Evolutionary conservation across 2,888 invertebrate genomes (phyloP).

Genomic region (Tipula confusa): DNA sequence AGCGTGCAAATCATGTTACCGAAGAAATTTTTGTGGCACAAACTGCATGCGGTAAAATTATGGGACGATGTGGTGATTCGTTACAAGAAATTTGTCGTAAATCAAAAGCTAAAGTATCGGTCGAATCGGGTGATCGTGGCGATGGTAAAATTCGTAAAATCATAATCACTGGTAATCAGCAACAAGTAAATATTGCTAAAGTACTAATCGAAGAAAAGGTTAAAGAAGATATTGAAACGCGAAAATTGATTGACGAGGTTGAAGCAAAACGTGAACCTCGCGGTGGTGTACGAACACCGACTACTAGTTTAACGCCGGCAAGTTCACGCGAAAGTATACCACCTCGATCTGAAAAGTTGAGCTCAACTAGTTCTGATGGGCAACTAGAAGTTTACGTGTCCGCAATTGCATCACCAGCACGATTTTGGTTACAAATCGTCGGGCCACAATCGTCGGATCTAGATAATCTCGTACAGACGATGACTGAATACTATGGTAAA

Average conservation of each 20-base stretch:
- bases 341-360: conserved; percentile 44
- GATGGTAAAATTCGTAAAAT: conserved; percentile 45
- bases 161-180: conserved; percentile 60
- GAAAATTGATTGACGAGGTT: conserved; percentile 49
- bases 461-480: conserved; percentile 71
- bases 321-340: conserved; percentile 42
- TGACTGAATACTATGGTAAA: conserved; percentile 75
- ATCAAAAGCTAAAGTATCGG: conserved; percentile 67
- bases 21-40: conserved; percentile 64
- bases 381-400: conserved; percentile 82
- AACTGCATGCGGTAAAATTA: conserved; percentile 65
- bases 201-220: conserved; percentile 68
- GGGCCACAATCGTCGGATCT: conserved; percentile 70
- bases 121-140: conserved; percentile 52
- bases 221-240: conserved; percentile 53
- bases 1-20: conserved; percentile 64
- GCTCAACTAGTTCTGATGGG: conserved; percentile 50
- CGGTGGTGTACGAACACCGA: conserved; percentile 47
- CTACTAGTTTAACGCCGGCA: conserved; percentile 47
- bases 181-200: conserved; percentile 70
- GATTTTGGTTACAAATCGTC: conserved; percentile 84
- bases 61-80: conserved; percentile 67
- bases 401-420: conserved; percentile 71
- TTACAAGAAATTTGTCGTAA: conserved; percentile 65
- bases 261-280: conserved; percentile 53